Base-by-base conservation (phyloP, 35 echinoderm and acorn worm species). In the Patiria miniata region DNA sequence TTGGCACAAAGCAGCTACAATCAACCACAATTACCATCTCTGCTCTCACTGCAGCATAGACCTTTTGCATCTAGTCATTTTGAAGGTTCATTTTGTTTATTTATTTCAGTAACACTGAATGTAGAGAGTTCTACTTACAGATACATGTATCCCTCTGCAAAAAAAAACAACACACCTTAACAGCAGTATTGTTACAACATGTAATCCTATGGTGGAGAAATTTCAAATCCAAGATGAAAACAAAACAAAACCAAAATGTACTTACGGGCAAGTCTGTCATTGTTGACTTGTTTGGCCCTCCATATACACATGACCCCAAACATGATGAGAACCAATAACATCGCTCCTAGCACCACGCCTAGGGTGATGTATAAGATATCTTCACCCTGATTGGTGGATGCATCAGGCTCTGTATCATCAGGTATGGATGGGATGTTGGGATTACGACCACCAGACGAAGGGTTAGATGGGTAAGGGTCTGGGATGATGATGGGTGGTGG, bases 261-360 rank as follows among this genome's bases (percentile, higher is more conserved):
- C 80, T 83, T 54, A 60, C 82, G 82, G 18, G 51, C 39, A 19
- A 84, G 19, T 19, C 82, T 53, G n/a, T 95, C 87, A 61, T 87
- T 90, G 77, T 87, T 93, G 53, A 88, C 68, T 26, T 87, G 96
- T 68, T 94, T 92, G 39, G 96, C 91, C 39, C 93, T 40, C 96
- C 93, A 95, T 51, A 94, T 84, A 80, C 96, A 99, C 96, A 99
- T 94, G 7, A 86, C 96, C 37, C 81, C 78, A 53, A 99, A 99
- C 86, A 99, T 91, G 52, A 91, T 86, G 26, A 99, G 87, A 17
- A 94, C 80, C 1, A 99, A 86, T 22, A 99, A 47, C 86, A 99
- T 93, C 2, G 86, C 86, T 39, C 92, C 96, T 16, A 99, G 86
- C 8, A 98, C 87, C 1, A 98, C 89, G 0, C 96, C 96, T 39